Evolutionary conservation across 2,113 vertebrate genomes (phyloP).

Genomic region (Tapirus terrestris): DNA sequence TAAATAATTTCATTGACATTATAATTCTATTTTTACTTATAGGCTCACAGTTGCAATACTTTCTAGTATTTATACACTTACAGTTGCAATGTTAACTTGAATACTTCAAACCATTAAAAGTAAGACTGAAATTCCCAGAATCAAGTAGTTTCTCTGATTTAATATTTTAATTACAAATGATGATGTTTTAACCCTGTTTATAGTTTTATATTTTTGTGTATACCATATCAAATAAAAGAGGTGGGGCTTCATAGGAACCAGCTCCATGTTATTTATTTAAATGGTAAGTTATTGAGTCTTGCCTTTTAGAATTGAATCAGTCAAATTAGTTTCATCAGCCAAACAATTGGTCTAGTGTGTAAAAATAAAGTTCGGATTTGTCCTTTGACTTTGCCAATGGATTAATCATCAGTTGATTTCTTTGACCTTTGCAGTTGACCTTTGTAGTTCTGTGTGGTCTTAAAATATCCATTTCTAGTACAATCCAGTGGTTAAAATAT

Average conservation of each 20-base stretch:
- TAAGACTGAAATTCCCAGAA: background rate
- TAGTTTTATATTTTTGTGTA: background rate
- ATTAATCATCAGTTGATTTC: background rate
- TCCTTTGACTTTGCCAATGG: conserved; percentile 6
- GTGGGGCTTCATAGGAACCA: background rate
- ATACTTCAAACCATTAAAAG: background rate
- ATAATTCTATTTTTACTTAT: conserved; percentile 35
- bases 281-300: background rate
- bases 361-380: conserved; percentile 9
- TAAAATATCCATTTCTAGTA: conserved; percentile 6
- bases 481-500: background rate
- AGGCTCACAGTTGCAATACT: background rate
- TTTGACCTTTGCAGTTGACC: background rate
- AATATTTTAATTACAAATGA: conserved; percentile 40
- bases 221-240: background rate
- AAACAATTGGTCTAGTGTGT: background rate
- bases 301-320: background rate
- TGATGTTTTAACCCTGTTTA: background rate
- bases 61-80: conserved; percentile 18
- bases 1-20: background rate
- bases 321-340: background rate
- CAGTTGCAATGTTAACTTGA: background rate
- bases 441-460: background rate
- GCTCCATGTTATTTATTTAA: background rate
- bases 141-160: background rate